These are phyloP conservation scores for Phymastichus coffea DNA, from an alignment of 1,140 invertebrate genomes.

Conservation along the genomic window DNA sequence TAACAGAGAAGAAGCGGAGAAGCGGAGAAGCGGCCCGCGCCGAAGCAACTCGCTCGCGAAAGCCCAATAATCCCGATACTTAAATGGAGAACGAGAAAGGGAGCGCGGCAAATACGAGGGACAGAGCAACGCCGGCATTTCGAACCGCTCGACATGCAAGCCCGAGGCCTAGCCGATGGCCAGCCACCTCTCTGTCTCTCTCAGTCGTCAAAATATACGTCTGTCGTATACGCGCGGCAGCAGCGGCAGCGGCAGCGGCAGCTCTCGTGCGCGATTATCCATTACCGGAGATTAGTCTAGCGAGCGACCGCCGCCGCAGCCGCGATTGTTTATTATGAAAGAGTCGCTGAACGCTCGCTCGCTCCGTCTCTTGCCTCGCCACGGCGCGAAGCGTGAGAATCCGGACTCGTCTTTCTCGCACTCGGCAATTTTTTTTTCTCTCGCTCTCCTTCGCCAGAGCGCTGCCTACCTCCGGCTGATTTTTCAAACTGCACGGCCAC, in stretches of 20 bases:
- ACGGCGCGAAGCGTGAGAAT: slow-evolving; percentile 19
- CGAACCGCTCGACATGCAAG: not conserved
- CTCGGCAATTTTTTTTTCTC: not conserved
- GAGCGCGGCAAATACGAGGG: slow-evolving; percentile 11
- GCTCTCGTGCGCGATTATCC: slow-evolving; percentile 31
- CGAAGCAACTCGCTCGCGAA: no score
- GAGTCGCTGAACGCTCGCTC: not conserved
- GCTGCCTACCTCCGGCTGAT: not conserved
- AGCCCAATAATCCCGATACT: slow-evolving; percentile 41
- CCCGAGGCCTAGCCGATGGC: slow-evolving; percentile 37
- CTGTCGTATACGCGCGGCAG: slow-evolving; percentile 34
- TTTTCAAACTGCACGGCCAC: slow-evolving; percentile 22
- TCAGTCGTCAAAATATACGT: slow-evolving; percentile 53
- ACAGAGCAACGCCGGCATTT: slow-evolving; percentile 16
- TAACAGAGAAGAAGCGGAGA: slow-evolving; percentile 36
- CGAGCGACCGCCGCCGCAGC: slow-evolving; percentile 6
- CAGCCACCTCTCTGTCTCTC: slow-evolving; percentile 34
- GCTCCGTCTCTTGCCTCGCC: no score
- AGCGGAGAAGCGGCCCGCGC: not conserved
- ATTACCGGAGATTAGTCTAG: slow-evolving; percentile 34
- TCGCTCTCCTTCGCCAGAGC: not conserved
- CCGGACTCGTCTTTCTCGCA: not conserved
- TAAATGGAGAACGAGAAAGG: slow-evolving; percentile 36
- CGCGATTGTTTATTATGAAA: slow-evolving; percentile 1
- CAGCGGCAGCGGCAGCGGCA: not conserved